Evolutionary conservation across 2,888 invertebrate species (phyloP).

Genomic region (Stictocephala bisonia): DNA sequence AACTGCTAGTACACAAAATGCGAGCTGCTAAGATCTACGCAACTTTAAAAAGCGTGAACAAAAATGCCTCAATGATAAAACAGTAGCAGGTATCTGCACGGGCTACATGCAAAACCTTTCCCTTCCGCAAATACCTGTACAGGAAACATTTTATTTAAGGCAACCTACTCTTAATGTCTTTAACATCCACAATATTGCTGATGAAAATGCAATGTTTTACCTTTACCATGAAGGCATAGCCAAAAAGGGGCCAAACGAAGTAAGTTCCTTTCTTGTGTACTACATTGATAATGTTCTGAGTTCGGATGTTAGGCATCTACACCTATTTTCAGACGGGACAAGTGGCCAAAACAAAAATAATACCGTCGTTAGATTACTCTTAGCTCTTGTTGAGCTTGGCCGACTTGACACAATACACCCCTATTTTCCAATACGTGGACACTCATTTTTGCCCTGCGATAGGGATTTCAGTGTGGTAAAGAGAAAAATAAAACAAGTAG

Average conservation of each 20-base stretch:
- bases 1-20: constrained; percentile 32
- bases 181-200: constrained; percentile 12
- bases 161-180: constrained; percentile 32
- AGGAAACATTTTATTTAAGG: constrained; percentile 43
- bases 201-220: constrained; percentile 15
- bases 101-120: constrained; percentile 42
- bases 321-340: constrained; percentile 31
- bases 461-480: constrained; percentile 28
- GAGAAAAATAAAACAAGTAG: constrained; percentile 24
- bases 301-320: constrained; percentile 25
- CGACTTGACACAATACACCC: constrained; percentile 14
- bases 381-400: constrained; percentile 18
- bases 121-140: constrained; percentile 39
- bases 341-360: constrained; percentile 43
- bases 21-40: constrained; percentile 24
- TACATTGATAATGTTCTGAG: constrained; percentile 21
- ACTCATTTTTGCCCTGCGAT: constrained; percentile 32
- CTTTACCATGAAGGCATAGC: constrained; percentile 27
- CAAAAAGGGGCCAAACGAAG: constrained; percentile 39
- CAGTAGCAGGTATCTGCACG: constrained; percentile 11
- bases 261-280: constrained; percentile 30
- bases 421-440: constrained; percentile 32
- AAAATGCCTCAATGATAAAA: background rate
- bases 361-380: constrained; percentile 6
- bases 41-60: background rate